Conservation (phyloP, 2,888 invertebrate genomes). For the Julus scandinavius region DNA sequence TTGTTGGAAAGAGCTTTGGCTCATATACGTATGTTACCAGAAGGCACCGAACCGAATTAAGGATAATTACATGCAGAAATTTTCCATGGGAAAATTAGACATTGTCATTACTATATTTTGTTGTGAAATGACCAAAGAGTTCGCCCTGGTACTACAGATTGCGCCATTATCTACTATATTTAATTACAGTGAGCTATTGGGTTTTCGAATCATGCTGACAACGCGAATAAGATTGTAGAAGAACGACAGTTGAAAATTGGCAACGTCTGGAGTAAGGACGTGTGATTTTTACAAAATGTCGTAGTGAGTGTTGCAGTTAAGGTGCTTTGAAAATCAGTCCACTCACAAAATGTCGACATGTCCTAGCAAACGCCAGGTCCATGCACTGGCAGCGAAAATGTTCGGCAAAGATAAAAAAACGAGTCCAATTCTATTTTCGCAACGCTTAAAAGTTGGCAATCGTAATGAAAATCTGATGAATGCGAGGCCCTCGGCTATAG, state of each 20-base stretch:
- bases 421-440: slow-evolving; percentile 37
- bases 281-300: not conserved
- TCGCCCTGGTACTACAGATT: not conserved
- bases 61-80: too few species aligned
- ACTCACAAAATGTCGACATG: not conserved
- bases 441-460: slow-evolving; percentile 45
- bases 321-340: not conserved
- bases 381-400: not conserved
- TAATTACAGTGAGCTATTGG: not conserved
- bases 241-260: not conserved
- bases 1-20: too few species aligned
- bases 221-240: not conserved
- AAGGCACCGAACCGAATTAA: too few species aligned
- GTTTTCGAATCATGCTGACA: not conserved
- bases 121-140: not conserved
- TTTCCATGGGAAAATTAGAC: too few species aligned
- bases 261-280: not conserved
- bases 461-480: slow-evolving; percentile 46
- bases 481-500: not conserved
- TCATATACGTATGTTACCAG: too few species aligned
- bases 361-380: not conserved
- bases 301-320: not conserved
- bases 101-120: too few species aligned
- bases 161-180: not conserved
- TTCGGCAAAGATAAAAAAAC: not conserved